Conservation (phyloP, 2,797 vertebrate species). For the Cottoperca gobio region DNA sequence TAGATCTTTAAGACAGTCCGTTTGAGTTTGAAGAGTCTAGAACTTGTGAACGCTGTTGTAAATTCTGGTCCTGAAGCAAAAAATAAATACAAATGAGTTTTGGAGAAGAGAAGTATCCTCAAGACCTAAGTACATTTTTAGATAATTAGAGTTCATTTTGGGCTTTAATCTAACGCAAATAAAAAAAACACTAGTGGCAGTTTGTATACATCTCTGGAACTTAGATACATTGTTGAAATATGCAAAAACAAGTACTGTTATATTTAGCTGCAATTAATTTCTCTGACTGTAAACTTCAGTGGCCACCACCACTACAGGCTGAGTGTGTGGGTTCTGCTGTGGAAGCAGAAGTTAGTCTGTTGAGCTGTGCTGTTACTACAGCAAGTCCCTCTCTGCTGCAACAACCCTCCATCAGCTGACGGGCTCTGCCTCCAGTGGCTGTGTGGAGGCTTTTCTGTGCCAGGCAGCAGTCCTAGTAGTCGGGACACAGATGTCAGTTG, state of each 20-base stretch:
- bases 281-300: too few relatives aligned
- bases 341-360: too few relatives aligned
- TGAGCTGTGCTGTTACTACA: too few relatives aligned
- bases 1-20: neutral
- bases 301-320: too few relatives aligned
- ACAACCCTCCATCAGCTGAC: neutral
- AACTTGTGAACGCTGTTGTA: slow-evolving; percentile 1
- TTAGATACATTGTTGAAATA: neutral
- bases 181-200: neutral
- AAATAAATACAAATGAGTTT: neutral
- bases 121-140: neutral
- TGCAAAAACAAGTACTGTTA: neutral
- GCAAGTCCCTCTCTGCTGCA: neutral
- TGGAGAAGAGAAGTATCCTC: neutral
- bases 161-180: neutral
- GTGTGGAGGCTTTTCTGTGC: neutral
- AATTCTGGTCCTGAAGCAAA: neutral
- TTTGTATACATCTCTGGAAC: neutral
- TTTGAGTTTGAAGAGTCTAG: neutral
- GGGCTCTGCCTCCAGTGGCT: neutral
- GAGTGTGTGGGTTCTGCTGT: too few relatives aligned
- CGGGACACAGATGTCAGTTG: neutral
- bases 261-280: too few relatives aligned
- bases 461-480: too few relatives aligned
- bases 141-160: neutral